Percentiles rank a stretch among this genome's conserved stretches.
phyloP scores from a whole-genome alignment of 2,797 vertebrate genomes.

The Schizopygopsis pylzovi region DNA sequence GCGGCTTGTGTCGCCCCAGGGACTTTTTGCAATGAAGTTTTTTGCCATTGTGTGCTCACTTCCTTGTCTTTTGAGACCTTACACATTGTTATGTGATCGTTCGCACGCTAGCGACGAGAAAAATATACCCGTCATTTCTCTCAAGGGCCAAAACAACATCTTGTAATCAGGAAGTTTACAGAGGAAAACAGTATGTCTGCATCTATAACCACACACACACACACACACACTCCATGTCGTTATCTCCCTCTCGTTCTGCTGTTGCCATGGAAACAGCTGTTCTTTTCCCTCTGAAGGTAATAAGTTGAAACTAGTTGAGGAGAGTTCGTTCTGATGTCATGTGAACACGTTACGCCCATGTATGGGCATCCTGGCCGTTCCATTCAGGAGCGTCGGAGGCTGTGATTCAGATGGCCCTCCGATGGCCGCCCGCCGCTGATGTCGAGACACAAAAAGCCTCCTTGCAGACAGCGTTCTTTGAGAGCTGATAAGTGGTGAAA shows the following conservation, averaged over 20 bases:
- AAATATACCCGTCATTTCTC: constrained; percentile 46
- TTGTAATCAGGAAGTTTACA: constrained; percentile 52
- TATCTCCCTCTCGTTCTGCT: constrained; percentile 68
- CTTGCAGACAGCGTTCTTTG: background rate
- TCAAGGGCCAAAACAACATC: constrained; percentile 35
- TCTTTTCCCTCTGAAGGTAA: constrained; percentile 75
- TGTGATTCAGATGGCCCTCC: constrained; percentile 21
- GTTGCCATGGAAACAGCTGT: constrained; percentile 84
- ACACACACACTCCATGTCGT: constrained; percentile 63
- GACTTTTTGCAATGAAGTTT: background rate
- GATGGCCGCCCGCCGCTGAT: background rate
- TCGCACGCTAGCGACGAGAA: background rate
- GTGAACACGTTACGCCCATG: constrained; percentile 64
- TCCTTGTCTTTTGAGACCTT: constrained; percentile 4
- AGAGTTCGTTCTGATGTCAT: constrained; percentile 77
- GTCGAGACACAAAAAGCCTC: constrained; percentile 12
- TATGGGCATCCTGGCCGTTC: constrained; percentile 69
- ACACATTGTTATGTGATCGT: constrained; percentile 16
- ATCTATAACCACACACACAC: constrained; percentile 33
- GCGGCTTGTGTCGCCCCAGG: constrained; percentile 20
- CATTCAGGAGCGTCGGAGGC: constrained; percentile 15
- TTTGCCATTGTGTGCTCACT: background rate
- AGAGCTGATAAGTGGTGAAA: constrained; percentile 14
- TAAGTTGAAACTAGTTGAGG: constrained; percentile 70
- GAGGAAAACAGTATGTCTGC: constrained; percentile 43